Conservation (phyloP, 92 coral and sea anemone species). For the Actinostola sp. region DNA sequence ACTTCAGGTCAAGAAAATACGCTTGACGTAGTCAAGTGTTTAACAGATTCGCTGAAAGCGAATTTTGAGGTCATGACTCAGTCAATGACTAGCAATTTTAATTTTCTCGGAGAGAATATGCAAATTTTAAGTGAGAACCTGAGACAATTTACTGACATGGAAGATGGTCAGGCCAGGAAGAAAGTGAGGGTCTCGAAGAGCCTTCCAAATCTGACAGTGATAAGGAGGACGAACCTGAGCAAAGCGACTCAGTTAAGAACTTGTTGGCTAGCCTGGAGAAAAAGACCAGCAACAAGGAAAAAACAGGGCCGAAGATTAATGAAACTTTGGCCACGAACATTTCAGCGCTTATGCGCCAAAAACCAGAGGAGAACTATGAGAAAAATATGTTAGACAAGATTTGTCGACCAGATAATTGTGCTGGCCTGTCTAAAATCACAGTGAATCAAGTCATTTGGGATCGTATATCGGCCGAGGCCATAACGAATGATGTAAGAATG, state of each 20-base stretch:
- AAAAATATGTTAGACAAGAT: conserved; percentile 28
- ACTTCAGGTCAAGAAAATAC: no score
- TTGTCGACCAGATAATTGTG: conserved; percentile 30
- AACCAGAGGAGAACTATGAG: conserved; percentile 45
- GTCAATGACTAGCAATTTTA: no score
- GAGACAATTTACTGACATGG: no score
- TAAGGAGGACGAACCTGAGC: background rate
- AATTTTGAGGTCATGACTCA: no score
- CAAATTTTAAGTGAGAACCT: no score
- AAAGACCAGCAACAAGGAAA: background rate
- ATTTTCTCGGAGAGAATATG: no score
- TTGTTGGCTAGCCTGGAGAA: background rate
- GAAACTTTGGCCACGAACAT: background rate
- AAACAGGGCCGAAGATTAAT: background rate
- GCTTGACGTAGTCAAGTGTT: no score
- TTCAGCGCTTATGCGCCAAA: conserved; percentile 27
- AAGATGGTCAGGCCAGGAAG: no score
- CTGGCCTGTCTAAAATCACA: conserved; percentile 37
- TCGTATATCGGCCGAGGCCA: conserved; percentile 51
- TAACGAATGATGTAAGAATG: conserved; percentile 49
- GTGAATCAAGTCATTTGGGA: conserved; percentile 47
- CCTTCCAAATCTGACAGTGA: background rate
- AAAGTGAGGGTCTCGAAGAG: no score
- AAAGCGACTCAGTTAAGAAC: background rate
- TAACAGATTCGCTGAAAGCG: no score